These are phyloP conservation scores for Pseudomugil gertrudae DNA, from an alignment of 2,797 vertebrate species.

Conservation along the genomic window DNA sequence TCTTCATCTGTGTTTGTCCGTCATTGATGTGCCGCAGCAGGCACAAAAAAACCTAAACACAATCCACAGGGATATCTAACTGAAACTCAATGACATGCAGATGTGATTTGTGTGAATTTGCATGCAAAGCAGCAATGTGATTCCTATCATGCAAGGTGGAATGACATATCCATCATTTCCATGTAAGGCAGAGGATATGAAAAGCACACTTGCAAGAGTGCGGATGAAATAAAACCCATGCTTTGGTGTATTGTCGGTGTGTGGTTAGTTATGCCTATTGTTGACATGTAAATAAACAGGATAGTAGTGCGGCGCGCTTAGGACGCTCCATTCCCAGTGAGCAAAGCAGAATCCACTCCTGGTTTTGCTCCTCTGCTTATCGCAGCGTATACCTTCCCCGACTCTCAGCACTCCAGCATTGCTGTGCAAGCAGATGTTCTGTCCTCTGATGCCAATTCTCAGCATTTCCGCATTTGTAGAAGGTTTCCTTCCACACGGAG, in stretches of 20 bases:
- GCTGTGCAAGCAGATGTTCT: constrained; percentile 85
- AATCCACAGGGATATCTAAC: constrained; percentile 57
- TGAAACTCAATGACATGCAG: constrained; percentile 68
- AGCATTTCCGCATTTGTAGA: constrained; percentile 65
- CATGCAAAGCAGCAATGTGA: constrained; percentile 70
- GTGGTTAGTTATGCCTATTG: constrained; percentile 59
- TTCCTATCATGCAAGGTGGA: constrained; percentile 57
- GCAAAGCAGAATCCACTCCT: constrained; percentile 71
- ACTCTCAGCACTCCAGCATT: constrained; percentile 80
- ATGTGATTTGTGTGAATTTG: constrained; percentile 68
- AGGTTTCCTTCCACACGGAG: constrained; percentile 52
- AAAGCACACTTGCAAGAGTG: constrained; percentile 45
- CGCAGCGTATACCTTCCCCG: constrained; percentile 63
- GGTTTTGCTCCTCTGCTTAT: constrained; percentile 79
- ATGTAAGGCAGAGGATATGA: constrained; percentile 59
- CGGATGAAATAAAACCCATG: constrained; percentile 46
- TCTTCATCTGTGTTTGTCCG: constrained; percentile 62
- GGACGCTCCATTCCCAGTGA: constrained; percentile 69
- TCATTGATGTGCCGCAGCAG: constrained; percentile 41
- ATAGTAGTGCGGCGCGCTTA: constrained; percentile 39
- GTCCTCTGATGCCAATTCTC: constrained; percentile 69
- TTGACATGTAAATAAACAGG: constrained; percentile 56
- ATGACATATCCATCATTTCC: constrained; percentile 73
- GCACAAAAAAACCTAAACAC: constrained; percentile 31
- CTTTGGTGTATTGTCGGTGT: constrained; percentile 28